Base-by-base conservation (phyloP, 2,797 vertebrate genomes). In the Acrossocheilus wenchowensis region DNA sequence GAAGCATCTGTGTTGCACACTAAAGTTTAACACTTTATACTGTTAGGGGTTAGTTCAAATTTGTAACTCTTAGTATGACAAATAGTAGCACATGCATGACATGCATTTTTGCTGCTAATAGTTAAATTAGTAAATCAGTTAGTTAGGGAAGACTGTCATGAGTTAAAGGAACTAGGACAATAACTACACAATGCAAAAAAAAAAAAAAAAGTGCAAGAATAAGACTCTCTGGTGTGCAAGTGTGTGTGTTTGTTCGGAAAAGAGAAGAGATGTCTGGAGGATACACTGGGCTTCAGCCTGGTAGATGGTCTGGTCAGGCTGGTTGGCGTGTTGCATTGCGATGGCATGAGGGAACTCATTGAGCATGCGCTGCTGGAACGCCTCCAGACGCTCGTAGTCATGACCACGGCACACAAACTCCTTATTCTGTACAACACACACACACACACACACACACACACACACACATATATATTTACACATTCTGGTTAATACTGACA, bases 221-320 rank as follows among this genome's bases (percentile, higher is more conserved):
- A 21, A 41, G 66, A 75, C 23, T 84, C 36, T 80, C 39, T 81
- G 21, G 66, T 69, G 79, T 82, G 9, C 74, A 69, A 68, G 34
- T 80, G 43, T 36, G 66, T 68, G 64, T 73, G 69, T 60, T 26
- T 26, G 68, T 26, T 60, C 1, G 36, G 36, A 52, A 64, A 39
- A 83, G 78, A 72, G 54, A 39, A 26, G 15, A 57, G 36, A 17
- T n/a, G 19, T 30, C 12, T 84, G 34, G 89, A 92, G 97, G 98
- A 99, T 98, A 99, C 98, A 99, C 92, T 99, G 98, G 2, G 98
- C 97, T 80, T 99, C 98, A 0, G 98, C 97, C 94, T 99, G 98
- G 95, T 98, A 98, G 93, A 99, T 99, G 92, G 98, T 99, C 94
- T 99, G 98, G 86, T 99, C 98, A 0, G 98, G 98, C 93, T 98